Evolutionary conservation across 2,113 vertebrate species (phyloP), one percentile per base, ranked within the genome.

Genomic region (Gopherus evgoodei): DNA sequence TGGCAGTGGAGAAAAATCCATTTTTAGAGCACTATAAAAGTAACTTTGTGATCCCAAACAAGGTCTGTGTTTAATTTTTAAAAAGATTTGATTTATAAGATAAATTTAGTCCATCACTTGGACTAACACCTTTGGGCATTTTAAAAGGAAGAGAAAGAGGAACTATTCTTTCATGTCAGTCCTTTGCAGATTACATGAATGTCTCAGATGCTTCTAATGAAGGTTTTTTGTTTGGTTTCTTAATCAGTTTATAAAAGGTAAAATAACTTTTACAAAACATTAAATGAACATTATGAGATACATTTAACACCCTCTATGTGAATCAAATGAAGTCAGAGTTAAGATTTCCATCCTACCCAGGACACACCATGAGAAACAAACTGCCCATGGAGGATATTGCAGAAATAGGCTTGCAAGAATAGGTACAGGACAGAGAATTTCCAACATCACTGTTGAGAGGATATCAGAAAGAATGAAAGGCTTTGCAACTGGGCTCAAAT

Each of bases 21-120:
- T 79, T 96, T 88, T 90, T 22, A 93, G 59, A 88, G 5, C 75
- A 29, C 80, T 86, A 57, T 80, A 92, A 90, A 96, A 94, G 81
- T 93, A 93, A 82, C 50, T 88, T 76, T 78, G 56, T 91, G 69
- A 91, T 91, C 93, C 96, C 95, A 95, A 96, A 97, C 83, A 84
- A 88, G 24, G 25, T 93, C 84, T 84, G 78, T 81, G 94, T 91
- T 96, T 94, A 92, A 94, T 92, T 96, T 95, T 95, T 96, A 0
- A 89, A 93, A 95, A 91, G 78, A 86, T 93, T 93, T 92, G 78
- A 96, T 95, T 96, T 96, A 94, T 93, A 72, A 90, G 95, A 95
- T 93, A 93, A 95, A 94, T 94, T 91, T 93, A 95, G 92, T 95
- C 91, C 94, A 94, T 95, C 93, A 47, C 76, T 95, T 75, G 57